Evolutionary conservation across 1,140 invertebrate genomes (phyloP).

Genomic region (Drosophila melanogaster): DNA sequence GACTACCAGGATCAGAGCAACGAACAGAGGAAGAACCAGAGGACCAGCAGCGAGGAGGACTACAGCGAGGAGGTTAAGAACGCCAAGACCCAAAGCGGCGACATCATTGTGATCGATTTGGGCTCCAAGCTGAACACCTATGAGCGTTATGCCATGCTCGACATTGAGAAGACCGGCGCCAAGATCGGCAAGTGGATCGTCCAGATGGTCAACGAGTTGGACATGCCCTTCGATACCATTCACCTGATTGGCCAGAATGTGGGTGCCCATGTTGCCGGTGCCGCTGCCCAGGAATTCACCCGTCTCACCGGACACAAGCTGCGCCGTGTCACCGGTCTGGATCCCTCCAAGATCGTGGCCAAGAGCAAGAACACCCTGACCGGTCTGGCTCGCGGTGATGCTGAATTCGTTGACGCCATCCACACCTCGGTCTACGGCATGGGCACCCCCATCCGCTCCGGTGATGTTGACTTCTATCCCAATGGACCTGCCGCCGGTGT

Average conservation of each 20-base stretch:
- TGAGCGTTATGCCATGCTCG: slow-evolving; percentile 67
- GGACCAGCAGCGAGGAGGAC: slow-evolving; percentile 67
- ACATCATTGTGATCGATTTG: slow-evolving; percentile 68
- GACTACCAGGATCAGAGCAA: slow-evolving; percentile 33
- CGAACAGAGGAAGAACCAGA: slow-evolving; percentile 34
- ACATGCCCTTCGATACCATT: slow-evolving; percentile 74
- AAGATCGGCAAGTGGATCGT: slow-evolving; percentile 63
- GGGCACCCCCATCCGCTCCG: slow-evolving; percentile 88
- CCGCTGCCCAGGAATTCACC: slow-evolving; percentile 88
- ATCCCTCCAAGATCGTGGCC: slow-evolving; percentile 89
- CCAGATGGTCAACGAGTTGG: slow-evolving; percentile 60
- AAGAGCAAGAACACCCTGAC: slow-evolving; percentile 85
- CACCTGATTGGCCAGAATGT: slow-evolving; percentile 75
- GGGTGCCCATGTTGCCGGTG: slow-evolving; percentile 85
- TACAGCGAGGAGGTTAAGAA: slow-evolving; percentile 49
- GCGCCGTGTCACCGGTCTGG: slow-evolving; percentile 88
- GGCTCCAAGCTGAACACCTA: slow-evolving; percentile 62
- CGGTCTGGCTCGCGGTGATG: slow-evolving; percentile 86
- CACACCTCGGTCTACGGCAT: slow-evolving; percentile 91
- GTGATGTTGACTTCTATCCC: slow-evolving; percentile 92
- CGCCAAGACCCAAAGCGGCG: slow-evolving; percentile 47
- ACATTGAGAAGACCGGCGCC: slow-evolving; percentile 63
- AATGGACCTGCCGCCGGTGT: slow-evolving; percentile 86
- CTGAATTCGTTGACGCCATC: slow-evolving; percentile 89
- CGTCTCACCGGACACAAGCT: slow-evolving; percentile 84